Evolutionary conservation across 2,888 invertebrate genomes (phyloP).

Genomic region (Amorpha juglandis): DNA sequence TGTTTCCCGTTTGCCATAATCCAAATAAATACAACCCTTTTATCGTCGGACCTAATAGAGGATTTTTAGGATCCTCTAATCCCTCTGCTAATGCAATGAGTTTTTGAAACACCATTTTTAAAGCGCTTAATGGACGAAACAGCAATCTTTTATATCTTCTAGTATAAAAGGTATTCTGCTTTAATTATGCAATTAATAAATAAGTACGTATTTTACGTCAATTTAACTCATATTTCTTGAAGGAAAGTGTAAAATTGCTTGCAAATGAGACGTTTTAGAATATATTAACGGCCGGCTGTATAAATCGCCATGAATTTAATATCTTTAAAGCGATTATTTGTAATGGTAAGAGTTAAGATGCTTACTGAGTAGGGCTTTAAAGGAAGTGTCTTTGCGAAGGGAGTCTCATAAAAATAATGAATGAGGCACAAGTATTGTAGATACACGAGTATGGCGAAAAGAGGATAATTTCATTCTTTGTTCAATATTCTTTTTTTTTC

Average conservation of each 20-base stretch:
- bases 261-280: conserved; percentile 35
- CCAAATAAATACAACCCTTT: conserved; percentile 60
- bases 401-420: neutral
- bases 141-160: conserved; percentile 25
- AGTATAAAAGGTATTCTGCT: conserved; percentile 26
- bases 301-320: neutral
- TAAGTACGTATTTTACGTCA: conserved; percentile 27
- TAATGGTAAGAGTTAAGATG: conserved; percentile 1
- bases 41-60: conserved; percentile 64
- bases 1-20: conserved; percentile 53
- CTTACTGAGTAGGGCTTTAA: neutral
- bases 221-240: conserved; percentile 35
- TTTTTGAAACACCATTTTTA: conserved; percentile 47
- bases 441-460: neutral
- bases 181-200: conserved; percentile 39
- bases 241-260: conserved; percentile 32
- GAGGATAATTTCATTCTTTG: neutral
- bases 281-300: conserved; percentile 26
- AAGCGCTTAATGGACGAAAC: conserved; percentile 27
- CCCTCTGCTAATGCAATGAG: conserved; percentile 44
- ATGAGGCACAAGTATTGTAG: neutral
- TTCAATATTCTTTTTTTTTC: neutral
- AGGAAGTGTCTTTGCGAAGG: neutral
- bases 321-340: conserved; percentile 11
- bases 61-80: conserved; percentile 58